Evolutionary conservation across 2,888 invertebrate species (phyloP).

Genomic region (Nemotelus pantherinus): DNA sequence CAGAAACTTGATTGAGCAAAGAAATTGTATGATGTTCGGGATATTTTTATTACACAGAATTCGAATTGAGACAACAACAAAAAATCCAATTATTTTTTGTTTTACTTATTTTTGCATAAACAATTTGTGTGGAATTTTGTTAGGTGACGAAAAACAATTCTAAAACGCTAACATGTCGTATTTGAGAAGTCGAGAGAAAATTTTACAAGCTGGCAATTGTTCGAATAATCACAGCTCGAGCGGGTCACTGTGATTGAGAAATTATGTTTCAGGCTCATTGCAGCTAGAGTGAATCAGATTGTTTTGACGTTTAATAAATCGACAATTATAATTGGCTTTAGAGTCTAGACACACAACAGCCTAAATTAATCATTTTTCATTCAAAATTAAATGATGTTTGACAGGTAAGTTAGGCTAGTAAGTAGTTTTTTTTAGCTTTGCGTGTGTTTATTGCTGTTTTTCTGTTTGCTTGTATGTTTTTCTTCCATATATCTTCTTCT

Average conservation of each 20-base stretch:
- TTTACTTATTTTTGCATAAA: conserved; percentile 45
- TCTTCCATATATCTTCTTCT: too few species aligned
- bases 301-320: too few species aligned
- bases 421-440: too few species aligned
- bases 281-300: too few species aligned
- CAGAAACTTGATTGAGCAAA: conserved; percentile 19
- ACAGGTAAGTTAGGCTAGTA: too few species aligned
- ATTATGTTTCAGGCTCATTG: too few species aligned
- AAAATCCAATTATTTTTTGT: conserved; percentile 42
- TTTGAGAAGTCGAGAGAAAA: conserved; percentile 44
- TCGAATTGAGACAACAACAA: conserved; percentile 40
- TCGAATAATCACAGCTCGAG: conserved; percentile 8
- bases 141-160: conserved; percentile 45
- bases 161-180: conserved; percentile 47
- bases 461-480: too few species aligned
- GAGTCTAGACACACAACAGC: too few species aligned
- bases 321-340: too few species aligned
- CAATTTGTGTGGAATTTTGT: conserved; percentile 48
- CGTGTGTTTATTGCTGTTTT: too few species aligned
- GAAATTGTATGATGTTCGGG: background rate
- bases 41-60: conserved; percentile 33
- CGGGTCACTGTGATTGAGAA: conserved; percentile 5
- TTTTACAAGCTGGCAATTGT: conserved; percentile 25
- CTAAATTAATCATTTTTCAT: too few species aligned
- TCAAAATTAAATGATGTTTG: too few species aligned